Conservation (phyloP, 2,888 invertebrate species). For the Nipponacmea schrenckii region DNA sequence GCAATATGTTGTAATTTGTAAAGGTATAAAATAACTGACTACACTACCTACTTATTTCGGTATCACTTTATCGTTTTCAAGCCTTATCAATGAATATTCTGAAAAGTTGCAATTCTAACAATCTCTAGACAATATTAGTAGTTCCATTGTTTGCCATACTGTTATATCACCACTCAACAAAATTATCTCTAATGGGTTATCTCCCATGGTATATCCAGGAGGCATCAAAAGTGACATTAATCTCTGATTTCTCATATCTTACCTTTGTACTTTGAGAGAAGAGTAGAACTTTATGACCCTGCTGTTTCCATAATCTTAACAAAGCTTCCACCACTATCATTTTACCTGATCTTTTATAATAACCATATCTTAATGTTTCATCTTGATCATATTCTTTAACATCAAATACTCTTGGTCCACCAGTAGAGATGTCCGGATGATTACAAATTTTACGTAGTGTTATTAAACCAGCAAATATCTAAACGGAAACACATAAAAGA, state of each 20-base stretch:
- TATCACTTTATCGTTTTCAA: no score
- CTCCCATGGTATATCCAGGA: no score
- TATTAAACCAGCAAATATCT: slow-evolving; percentile 66
- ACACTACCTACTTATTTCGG: no score
- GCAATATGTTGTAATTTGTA: no score
- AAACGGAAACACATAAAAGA: slow-evolving; percentile 5
- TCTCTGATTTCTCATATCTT: slow-evolving; percentile 21
- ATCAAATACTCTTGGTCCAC: slow-evolving; percentile 72
- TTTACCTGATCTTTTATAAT: slow-evolving; percentile 87
- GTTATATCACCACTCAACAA: no score
- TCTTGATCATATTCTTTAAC: slow-evolving; percentile 45
- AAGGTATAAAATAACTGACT: no score
- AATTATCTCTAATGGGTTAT: no score
- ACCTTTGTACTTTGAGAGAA: slow-evolving; percentile 87
- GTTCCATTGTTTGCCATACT: no score
- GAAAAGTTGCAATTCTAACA: no score
- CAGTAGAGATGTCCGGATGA: slow-evolving; percentile 70
- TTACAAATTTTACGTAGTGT: slow-evolving; percentile 68
- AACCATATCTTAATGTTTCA: slow-evolving; percentile 76
- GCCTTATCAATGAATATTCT: no score
- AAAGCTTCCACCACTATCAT: slow-evolving; percentile 89
- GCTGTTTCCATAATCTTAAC: slow-evolving; percentile 88
- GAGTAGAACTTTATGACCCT: slow-evolving; percentile 84
- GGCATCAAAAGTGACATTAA: no score
- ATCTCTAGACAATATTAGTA: no score